Conservation (phyloP, 2,797 vertebrate genomes). For the Eupleurogrammus muticus region DNA sequence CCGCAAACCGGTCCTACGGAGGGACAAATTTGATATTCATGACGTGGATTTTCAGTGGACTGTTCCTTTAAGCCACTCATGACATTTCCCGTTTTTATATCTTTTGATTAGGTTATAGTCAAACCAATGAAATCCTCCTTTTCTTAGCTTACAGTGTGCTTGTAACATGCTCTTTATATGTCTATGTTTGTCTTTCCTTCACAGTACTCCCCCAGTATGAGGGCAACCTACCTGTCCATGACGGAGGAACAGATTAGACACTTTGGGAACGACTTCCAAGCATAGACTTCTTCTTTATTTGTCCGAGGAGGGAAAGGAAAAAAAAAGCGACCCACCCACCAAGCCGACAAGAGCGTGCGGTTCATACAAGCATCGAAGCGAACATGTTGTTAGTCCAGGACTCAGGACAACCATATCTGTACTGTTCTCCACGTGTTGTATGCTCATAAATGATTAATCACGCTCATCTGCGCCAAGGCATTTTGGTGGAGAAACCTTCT, state of each 20-base stretch:
- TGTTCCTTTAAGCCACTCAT: slow-evolving; percentile 32
- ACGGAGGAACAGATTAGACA: slow-evolving; percentile 89
- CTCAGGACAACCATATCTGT: slow-evolving; percentile 31
- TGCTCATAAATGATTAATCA: slow-evolving; percentile 26
- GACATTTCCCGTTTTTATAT: background rate
- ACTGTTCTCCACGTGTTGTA: slow-evolving; percentile 29
- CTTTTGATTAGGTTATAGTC: slow-evolving; percentile 1
- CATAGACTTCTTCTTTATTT: slow-evolving; percentile 72
- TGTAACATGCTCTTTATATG: slow-evolving; percentile 13
- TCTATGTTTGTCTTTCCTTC: slow-evolving; percentile 52
- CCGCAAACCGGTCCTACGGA: background rate
- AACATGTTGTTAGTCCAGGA: slow-evolving; percentile 23
- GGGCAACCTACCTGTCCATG: slow-evolving; percentile 95
- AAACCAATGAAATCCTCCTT: slow-evolving; percentile 1
- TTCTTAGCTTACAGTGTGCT: background rate
- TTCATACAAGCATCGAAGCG: slow-evolving; percentile 17
- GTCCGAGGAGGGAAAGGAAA: slow-evolving; percentile 9
- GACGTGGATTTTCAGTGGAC: slow-evolving; percentile 35
- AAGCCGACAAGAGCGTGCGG: slow-evolving; percentile 9
- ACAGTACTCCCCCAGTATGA: slow-evolving; percentile 98
- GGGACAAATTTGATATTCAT: background rate
- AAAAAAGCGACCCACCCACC: background rate
- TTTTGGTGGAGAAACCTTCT: slow-evolving; percentile 10
- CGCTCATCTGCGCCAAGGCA: background rate
- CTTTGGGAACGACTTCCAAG: slow-evolving; percentile 88